Base-by-base conservation (phyloP, 2,797 vertebrate species). In the Muscicapa comitata region DNA sequence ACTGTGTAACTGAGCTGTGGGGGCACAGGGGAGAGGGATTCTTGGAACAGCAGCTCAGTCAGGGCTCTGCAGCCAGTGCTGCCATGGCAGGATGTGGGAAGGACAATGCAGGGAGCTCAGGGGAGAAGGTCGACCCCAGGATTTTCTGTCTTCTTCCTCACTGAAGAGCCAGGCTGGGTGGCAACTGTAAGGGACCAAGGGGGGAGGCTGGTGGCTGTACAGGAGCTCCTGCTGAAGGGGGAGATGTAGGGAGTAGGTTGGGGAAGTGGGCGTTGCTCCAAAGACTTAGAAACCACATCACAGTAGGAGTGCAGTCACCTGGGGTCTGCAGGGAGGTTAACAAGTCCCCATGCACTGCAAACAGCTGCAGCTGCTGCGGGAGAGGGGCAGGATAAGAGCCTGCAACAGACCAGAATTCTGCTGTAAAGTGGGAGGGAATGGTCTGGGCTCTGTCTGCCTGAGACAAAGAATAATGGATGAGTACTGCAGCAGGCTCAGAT, bases 1-100 rank as follows among this genome's bases (percentile, higher is more conserved):
- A 14, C 12, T 0, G 0, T 51, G 31, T 29, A 24, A 43, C 7
- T 0, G 2, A 40, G 47, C 42, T 28, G 4, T 1, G 4, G 43
- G 31, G 66, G 42, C 28, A 9, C 19, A 23, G 33, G n/a, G 31
- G 43, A 66, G 28, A 72, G 7, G 11, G 55, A 58, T 61, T 51
- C 14, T 9, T 62, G 80, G 58, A 76, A 81, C 1, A 66, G 14
- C n/a, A n/a, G 65, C 35, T 77, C 57, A 86, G 0, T 25, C 47
- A 47, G 38, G 24, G 37, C 8, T 54, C 29, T 78, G 57, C 57
- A 61, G 68, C 23, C 47, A 3, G 10, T 20, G 23, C 43, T 82
- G 55, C 31, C 3, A 1, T 18, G 59, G 37, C 40, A 73, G 15
- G 11, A 10, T n/a, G 33, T 20, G 33, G 33, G 33, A 35, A 74